These are phyloP conservation scores for Argentina silus DNA, from an alignment of 2,797 vertebrate genomes.

Conservation along the genomic window DNA sequence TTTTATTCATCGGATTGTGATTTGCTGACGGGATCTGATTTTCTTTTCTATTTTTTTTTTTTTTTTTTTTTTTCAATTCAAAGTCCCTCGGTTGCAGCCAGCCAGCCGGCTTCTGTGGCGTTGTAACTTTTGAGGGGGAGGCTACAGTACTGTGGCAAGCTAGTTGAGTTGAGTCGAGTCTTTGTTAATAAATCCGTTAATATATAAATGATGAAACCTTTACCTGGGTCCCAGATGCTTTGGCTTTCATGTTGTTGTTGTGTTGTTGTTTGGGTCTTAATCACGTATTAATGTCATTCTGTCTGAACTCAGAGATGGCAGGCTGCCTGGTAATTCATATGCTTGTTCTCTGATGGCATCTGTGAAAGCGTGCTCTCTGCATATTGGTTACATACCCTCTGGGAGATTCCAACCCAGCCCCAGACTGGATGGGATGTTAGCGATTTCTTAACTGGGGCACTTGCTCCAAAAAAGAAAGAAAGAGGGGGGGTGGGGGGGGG, in stretches of 20 bases:
- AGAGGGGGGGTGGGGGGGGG: slow-evolving; percentile 26
- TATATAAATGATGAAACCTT: slow-evolving; percentile 88
- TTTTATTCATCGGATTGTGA: slow-evolving; percentile 81
- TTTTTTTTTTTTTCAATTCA: slow-evolving; percentile 27
- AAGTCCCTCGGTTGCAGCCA: slow-evolving; percentile 74
- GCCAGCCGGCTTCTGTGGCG: slow-evolving; percentile 75
- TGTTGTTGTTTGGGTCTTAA: slow-evolving; percentile 81
- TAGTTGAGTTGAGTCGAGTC: slow-evolving; percentile 60
- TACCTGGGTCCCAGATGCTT: slow-evolving; percentile 86
- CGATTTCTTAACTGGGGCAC: slow-evolving; percentile 86
- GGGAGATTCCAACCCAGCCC: slow-evolving; percentile 83
- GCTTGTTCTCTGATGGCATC: slow-evolving; percentile 89
- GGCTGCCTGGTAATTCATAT: slow-evolving; percentile 87
- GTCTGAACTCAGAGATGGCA: slow-evolving; percentile 87
- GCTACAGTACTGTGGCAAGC: slow-evolving; percentile 17
- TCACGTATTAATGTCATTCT: slow-evolving; percentile 88
- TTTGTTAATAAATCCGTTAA: slow-evolving; percentile 86
- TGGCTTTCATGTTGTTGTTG: slow-evolving; percentile 87
- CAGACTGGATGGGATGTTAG: slow-evolving; percentile 83
- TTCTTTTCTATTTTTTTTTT: slow-evolving; percentile 41
- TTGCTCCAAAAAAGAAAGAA: slow-evolving; percentile 72
- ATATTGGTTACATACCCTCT: slow-evolving; percentile 86
- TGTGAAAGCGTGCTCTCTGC: slow-evolving; percentile 85
- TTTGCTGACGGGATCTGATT: slow-evolving; percentile 78
- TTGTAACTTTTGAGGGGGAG: slow-evolving; percentile 76